Base-by-base conservation (phyloP, 2,888 invertebrate species). In the Apamea sordens region DNA sequence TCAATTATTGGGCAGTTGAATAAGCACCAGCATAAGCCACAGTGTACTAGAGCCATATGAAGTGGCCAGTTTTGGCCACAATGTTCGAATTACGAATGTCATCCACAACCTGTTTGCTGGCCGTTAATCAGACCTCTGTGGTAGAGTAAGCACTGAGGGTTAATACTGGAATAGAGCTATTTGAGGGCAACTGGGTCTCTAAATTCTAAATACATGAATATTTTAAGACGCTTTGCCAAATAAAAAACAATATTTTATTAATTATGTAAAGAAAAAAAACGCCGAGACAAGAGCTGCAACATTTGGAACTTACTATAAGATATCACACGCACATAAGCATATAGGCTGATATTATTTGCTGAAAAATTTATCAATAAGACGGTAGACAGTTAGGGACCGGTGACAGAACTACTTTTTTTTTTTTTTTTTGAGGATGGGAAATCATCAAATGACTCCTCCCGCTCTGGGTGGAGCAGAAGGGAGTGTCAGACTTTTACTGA, bases 41-140 rank as follows among this genome's bases (percentile, higher is more conserved):
- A 56, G 24, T 69, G 15, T n/a, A 36, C 28, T 67, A 8, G 11
- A 61, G 24, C 24, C 8, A 68, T 32, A 59, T 50, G 21, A 71
- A 76, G 44, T 24, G 24, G 6, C 71, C 64, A 83, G 47, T 67
- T 32, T 44, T 15, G 21, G 8, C 50, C 61, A 76, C 63, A 65
- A 65, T 4, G n/a, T 36, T 61, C 15, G n/a, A 77, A 79, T 76
- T 67, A 76, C 76, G 61, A 73, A 65, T 71, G 59, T 53, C 75
- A 50, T 73, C 7, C 32, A 50, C 36, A 79, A 73, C 56, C 44
- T 69, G 28, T 75, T 76, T 47, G 32, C 11, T 28, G 63, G 64
- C 36, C 44, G 13, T 78, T 61, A 36, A 77, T 76, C n/a, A 24
- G 15, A 56, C 41, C 59, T 68, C 18, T 71, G 50, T 64, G 64